Evolutionary conservation across 2,888 invertebrate genomes (phyloP), one percentile per base, ranked within the genome.

Genomic region (Parnassius mnemosyne): DNA sequence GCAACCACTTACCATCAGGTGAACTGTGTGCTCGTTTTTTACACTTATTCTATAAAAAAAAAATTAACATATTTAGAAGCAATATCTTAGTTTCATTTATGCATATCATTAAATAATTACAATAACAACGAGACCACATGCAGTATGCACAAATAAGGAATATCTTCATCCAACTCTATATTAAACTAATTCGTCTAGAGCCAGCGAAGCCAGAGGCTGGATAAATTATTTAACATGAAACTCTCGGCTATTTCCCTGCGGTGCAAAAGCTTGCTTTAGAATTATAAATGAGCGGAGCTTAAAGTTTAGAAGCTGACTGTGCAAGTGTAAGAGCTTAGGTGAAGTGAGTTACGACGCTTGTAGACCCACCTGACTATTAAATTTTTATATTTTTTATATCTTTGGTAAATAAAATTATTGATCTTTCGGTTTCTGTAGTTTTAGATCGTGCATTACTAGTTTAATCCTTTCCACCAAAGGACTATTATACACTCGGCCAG

Each of bases 301-400:
- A 89, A 91, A 91, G 89, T 90, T 90, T 90, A 89, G 91, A 86
- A 87, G 88, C 89, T 79, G 80, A 74, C 80, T 81, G 81, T 89
- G 87, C 89, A 90, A 90, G 89, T 91, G 87, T 89, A 89, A 89
- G 90, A 89, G 90, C 89, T 90, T 88, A 81, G 89, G 80, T 75
- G 74, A 71, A 44, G 55, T 12, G 70, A 63, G 61, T 60, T 66
- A 69, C 43, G 65, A 72, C 71, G 59, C 41, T 54, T 42, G 53
- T 77, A 85, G 85, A 86, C 46, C 43, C 11, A 42, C 42, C 49
- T 51, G 42, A 11, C 20, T n/a, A 51, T 43, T 11, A 43, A 11
- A 11, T 43, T 10, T 2, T 10, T 43, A 43, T 43, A 43, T 43
- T 43, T 10, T 43, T 3, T 11, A 43, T 10, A 43, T 43, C 34